Conservation (phyloP, 2,888 invertebrate genomes). For the Drosophila stalkeri region DNA sequence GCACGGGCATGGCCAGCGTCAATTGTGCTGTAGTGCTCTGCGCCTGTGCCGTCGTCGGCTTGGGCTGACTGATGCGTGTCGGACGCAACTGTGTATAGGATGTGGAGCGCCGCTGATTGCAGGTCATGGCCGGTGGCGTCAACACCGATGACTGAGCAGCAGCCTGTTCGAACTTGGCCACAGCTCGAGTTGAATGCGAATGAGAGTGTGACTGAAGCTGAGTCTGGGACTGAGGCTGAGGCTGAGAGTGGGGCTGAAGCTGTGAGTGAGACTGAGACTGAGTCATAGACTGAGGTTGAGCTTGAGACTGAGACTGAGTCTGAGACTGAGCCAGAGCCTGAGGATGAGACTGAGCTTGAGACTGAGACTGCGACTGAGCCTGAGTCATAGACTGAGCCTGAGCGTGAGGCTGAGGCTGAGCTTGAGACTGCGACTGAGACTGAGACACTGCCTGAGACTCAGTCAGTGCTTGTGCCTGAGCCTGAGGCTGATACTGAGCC, state of each 20-base stretch:
- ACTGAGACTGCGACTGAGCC: background rate
- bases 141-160: constrained; percentile 20
- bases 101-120: constrained; percentile 70
- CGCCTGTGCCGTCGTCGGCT: constrained; percentile 64
- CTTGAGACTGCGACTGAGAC: background rate
- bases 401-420: background rate
- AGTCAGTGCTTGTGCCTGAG: background rate
- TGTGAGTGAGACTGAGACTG: background rate
- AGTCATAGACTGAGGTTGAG: background rate
- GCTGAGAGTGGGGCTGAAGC: background rate
- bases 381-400: background rate
- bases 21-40: constrained; percentile 68
- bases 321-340: background rate
- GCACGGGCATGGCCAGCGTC: constrained; percentile 67
- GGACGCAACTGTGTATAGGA: constrained; percentile 83
- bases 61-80: constrained; percentile 66
- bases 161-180: background rate
- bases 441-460: background rate
- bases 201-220: background rate
- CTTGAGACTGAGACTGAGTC: background rate
- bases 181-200: background rate
- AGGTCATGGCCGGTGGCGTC: constrained; percentile 59
- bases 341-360: background rate
- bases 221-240: fast-evolving
- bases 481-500: background rate